Evolutionary conservation across 2,797 vertebrate genomes (phyloP).

Genomic region (Phalanger gymnotis): DNA sequence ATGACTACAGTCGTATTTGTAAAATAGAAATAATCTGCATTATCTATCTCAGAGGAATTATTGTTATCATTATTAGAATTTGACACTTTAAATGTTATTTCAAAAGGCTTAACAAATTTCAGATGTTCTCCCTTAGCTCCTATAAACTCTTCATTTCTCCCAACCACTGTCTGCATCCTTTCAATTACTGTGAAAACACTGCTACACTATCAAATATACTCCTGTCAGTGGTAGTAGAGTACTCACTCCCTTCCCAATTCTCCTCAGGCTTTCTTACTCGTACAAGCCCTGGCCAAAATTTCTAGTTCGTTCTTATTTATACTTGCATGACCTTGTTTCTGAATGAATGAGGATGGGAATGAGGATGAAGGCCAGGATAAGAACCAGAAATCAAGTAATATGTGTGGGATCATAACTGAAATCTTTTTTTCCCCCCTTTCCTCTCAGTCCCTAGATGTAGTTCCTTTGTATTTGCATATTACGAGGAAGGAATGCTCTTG

Average conservation of each 20-base stretch:
- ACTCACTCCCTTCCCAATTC: too few relatives aligned
- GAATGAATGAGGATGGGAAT: background rate
- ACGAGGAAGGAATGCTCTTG: too few relatives aligned
- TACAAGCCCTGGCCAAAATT: background rate
- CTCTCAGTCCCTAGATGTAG: background rate
- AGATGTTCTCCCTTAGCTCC: too few relatives aligned
- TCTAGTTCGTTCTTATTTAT: background rate
- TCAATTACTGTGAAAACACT: too few relatives aligned
- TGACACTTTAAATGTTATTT: too few relatives aligned
- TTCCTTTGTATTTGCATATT: background rate
- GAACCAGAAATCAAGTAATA: background rate
- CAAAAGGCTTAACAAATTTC: too few relatives aligned
- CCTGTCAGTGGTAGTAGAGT: too few relatives aligned
- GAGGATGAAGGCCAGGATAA: background rate
- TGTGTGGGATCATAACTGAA: background rate
- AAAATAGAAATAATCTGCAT: background rate
- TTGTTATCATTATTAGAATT: too few relatives aligned
- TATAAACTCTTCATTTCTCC: too few relatives aligned
- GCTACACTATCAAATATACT: too few relatives aligned
- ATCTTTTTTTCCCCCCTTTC: background rate
- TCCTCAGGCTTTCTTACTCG: too few relatives aligned
- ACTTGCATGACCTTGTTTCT: background rate
- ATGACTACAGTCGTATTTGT: background rate
- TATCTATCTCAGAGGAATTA: background rate
- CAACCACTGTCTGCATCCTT: too few relatives aligned